Evolutionary conservation across 2,113 vertebrate genomes (phyloP).

Genomic region (Todiramphus saurophagus): DNA sequence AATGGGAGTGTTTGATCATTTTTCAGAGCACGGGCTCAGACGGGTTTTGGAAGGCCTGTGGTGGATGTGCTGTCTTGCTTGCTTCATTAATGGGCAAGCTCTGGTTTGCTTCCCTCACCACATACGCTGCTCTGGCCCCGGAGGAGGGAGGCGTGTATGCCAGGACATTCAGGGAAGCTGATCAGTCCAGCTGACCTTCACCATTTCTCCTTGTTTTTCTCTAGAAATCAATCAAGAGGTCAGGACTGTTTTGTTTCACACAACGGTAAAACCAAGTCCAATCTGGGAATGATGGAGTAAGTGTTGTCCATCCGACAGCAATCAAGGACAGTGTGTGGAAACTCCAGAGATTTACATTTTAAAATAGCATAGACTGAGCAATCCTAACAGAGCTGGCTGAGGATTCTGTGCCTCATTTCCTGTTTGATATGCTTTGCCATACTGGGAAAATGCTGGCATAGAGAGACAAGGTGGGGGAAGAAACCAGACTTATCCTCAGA

Average conservation of each 20-base stretch:
- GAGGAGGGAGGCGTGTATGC: not conserved
- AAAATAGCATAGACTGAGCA: not conserved
- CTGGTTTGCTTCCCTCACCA: not conserved
- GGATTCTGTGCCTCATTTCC: not conserved
- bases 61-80: not conserved
- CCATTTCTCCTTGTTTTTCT: conserved; percentile 24
- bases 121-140: rapidly evolving
- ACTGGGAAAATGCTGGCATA: not conserved
- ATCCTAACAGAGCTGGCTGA: not conserved
- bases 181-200: not conserved
- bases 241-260: not conserved
- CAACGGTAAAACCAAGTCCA: not conserved
- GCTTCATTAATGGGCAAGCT: not conserved
- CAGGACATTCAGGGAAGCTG: not conserved
- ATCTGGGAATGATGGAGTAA: conserved; percentile 37
- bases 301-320: not conserved
- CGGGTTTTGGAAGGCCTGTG: not conserved
- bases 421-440: not conserved
- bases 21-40: not conserved
- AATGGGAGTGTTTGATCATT: rapidly evolving
- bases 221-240: not conserved
- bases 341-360: not conserved
- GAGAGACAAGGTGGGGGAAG: not conserved
- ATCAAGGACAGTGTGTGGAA: not conserved
- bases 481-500: not conserved